A percentile compares a stretch with the other conserved stretches of the same genome.
Conservation (phyloP, 2,113 vertebrate genomes). For the Aptenodytes forsteri region DNA sequence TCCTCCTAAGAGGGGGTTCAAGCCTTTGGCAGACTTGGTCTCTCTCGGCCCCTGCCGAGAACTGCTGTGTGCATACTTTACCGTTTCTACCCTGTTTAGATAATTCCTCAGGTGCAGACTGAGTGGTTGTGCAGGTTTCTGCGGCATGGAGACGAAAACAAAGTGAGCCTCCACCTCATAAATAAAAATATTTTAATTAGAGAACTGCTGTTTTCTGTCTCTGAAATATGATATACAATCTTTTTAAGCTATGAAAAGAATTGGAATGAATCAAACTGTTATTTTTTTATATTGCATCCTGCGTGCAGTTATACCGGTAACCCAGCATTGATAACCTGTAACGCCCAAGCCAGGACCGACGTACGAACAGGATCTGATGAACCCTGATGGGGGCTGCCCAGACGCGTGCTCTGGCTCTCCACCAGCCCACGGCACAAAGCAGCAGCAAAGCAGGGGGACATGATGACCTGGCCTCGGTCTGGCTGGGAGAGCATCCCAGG, state of each 20-base stretch:
- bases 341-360: background rate
- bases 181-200: background rate
- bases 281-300: background rate
- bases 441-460: background rate
- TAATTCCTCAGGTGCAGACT: background rate
- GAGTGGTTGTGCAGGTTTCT: background rate
- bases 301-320: background rate
- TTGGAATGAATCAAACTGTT: background rate
- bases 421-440: no score
- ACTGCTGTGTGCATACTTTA: background rate
- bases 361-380: rapidly evolving
- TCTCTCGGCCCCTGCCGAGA: background rate
- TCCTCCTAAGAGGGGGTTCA: no score
- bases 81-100: rapidly evolving
- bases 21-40: background rate
- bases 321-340: background rate
- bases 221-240: background rate
- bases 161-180: background rate
- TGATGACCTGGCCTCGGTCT: background rate
- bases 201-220: background rate
- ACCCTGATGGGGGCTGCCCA: no score
- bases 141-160: background rate
- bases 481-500: background rate
- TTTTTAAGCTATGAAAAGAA: background rate
- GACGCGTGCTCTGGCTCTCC: no score